A percentile compares a stretch with the other conserved stretches of the same genome.
phyloP scores from a whole-genome alignment of 2,888 invertebrate species.

The Hirtodrosophila histrioides region DNA sequence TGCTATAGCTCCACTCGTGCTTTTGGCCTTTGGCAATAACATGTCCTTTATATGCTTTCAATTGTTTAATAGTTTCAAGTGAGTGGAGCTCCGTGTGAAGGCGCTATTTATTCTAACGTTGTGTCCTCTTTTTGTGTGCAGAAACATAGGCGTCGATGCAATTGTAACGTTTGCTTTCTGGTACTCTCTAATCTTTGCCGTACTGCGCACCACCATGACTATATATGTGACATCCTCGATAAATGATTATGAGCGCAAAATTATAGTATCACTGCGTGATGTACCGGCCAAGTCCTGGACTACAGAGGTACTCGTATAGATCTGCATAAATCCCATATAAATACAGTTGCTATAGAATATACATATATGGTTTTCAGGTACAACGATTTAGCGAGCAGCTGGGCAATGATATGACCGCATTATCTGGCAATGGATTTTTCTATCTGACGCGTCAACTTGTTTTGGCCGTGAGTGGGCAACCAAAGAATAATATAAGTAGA shows the following conservation, averaged over 20 bases:
- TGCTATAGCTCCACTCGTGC: conserved; percentile 87
- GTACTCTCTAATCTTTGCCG: conserved; percentile 86
- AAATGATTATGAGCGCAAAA: conserved; percentile 85
- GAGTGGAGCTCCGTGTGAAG: conserved; percentile 15
- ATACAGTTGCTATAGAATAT: neutral
- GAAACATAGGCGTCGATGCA: conserved; percentile 81
- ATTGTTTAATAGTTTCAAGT: conserved; percentile 86
- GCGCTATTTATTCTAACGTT: accelerated
- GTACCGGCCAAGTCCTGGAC: conserved; percentile 84
- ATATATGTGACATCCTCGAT: conserved; percentile 86
- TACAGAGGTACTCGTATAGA: conserved; percentile 81
- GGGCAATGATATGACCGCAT: conserved; percentile 77
- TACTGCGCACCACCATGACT: conserved; percentile 85
- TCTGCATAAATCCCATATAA: too few species aligned
- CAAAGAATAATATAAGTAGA: neutral
- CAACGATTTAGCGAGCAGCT: conserved; percentile 81
- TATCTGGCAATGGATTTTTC: conserved; percentile 82
- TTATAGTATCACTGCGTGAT: conserved; percentile 84
- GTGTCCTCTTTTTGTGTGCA: conserved; percentile 16
- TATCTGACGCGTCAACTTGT: conserved; percentile 81
- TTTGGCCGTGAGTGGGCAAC: conserved; percentile 66
- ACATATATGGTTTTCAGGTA: conserved; percentile 48
- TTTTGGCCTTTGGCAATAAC: conserved; percentile 89
- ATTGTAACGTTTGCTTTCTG: conserved; percentile 85
- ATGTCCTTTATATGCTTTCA: conserved; percentile 91